phyloP scores from a whole-genome alignment of 2,888 invertebrate species.

The Gryllus longicercus region DNA sequence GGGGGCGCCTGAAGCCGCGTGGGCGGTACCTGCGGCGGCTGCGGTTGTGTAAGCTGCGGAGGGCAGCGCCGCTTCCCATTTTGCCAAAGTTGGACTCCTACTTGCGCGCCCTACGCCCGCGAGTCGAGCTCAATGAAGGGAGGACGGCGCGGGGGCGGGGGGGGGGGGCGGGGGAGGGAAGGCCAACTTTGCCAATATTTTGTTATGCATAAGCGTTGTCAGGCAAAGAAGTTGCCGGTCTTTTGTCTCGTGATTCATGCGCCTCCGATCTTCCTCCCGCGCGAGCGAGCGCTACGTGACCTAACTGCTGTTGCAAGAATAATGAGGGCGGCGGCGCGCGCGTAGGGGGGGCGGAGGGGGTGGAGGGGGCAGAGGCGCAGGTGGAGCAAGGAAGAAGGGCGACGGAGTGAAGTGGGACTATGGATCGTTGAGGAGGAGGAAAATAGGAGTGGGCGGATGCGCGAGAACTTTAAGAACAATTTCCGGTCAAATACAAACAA shows the following conservation, averaged over 20 bases:
- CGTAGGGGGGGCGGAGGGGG: not conserved
- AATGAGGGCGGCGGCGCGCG: not conserved
- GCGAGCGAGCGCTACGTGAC: not conserved
- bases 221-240: conserved; percentile 7
- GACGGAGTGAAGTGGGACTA: no score
- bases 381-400: no score
- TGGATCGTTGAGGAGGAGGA: not conserved
- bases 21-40: no score
- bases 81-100: not conserved
- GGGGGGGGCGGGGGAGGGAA: not conserved
- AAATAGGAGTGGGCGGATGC: not conserved
- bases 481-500: no score
- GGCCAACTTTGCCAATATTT: conserved; percentile 17
- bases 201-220: conserved; percentile 17
- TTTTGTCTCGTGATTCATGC: conserved; percentile 17
- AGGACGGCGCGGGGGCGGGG: not conserved
- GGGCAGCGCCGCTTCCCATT: no score
- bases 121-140: not conserved
- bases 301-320: conserved; percentile 17
- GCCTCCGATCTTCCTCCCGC: not conserved
- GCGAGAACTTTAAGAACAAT: not conserved
- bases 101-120: not conserved
- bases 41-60: no score
- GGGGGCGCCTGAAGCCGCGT: no score
- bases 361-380: not conserved